Conservation (phyloP, 2,797 vertebrate species). For the Helostoma temminkii region DNA sequence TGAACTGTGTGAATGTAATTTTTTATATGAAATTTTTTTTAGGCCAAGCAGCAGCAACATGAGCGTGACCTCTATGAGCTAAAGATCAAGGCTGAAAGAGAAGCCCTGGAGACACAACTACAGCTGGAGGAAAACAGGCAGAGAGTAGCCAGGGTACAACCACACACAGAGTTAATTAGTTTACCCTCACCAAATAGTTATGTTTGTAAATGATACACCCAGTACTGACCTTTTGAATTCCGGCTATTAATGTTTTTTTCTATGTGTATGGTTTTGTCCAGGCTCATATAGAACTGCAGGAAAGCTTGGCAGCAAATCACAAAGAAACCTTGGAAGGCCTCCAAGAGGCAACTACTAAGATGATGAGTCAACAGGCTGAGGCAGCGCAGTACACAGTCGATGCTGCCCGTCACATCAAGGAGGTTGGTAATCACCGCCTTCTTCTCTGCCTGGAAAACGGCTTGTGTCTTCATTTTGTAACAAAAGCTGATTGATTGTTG, state of each 20-base stretch:
- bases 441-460: constrained; percentile 49
- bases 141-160: constrained; percentile 91
- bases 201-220: constrained; percentile 17
- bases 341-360: constrained; percentile 86
- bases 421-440: constrained; percentile 82
- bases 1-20: no score
- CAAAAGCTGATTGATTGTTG: constrained; percentile 53
- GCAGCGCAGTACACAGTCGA: constrained; percentile 84
- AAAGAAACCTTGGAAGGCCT: constrained; percentile 85
- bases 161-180: background rate
- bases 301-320: constrained; percentile 85
- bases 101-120: constrained; percentile 90
- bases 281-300: constrained; percentile 89
- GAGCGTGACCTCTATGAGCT: constrained; percentile 91
- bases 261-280: constrained; percentile 61
- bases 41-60: constrained; percentile 92
- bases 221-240: constrained; percentile 14
- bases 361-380: constrained; percentile 89
- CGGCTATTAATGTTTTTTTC: constrained; percentile 16
- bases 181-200: background rate
- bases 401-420: constrained; percentile 87
- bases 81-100: constrained; percentile 93
- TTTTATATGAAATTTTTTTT: no score
- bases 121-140: constrained; percentile 91
- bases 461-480: constrained; percentile 41